These are phyloP conservation scores for Parus major DNA, from an alignment of 2,113 vertebrate genomes.

Conservation along the genomic window DNA sequence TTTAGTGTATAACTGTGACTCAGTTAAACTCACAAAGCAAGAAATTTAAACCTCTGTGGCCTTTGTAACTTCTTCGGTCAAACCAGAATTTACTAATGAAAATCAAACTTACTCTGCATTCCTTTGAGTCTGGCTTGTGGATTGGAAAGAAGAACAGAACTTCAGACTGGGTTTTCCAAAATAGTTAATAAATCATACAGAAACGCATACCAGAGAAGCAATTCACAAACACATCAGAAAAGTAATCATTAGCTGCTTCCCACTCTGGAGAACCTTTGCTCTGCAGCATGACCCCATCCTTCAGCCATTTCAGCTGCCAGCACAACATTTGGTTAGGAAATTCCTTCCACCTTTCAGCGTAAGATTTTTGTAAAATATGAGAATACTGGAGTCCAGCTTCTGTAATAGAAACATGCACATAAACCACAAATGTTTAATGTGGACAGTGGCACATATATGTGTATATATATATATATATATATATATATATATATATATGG, in stretches of 20 bases:
- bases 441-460: background rate
- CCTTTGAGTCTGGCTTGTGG: background rate
- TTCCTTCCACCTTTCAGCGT: background rate
- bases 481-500: too few relatives aligned
- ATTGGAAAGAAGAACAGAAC: background rate
- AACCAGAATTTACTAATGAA: background rate
- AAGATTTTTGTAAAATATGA: background rate
- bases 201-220: background rate
- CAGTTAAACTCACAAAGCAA: background rate
- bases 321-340: background rate
- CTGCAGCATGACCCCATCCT: background rate
- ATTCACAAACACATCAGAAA: background rate
- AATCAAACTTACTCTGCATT: background rate
- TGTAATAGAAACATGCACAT: background rate
- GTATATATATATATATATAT: too few relatives aligned
- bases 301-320: background rate
- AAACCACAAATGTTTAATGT: background rate
- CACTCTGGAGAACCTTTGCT: background rate
- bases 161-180: background rate
- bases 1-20: background rate
- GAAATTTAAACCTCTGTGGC: background rate
- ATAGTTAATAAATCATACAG: background rate
- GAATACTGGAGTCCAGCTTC: background rate
- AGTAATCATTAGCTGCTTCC: background rate
- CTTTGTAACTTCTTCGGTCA: conserved; percentile 16